Percentiles rank a stretch among this genome's conserved stretches.
Conservation (phyloP, 2,888 invertebrate genomes). For the Oscheius sp. region DNA sequence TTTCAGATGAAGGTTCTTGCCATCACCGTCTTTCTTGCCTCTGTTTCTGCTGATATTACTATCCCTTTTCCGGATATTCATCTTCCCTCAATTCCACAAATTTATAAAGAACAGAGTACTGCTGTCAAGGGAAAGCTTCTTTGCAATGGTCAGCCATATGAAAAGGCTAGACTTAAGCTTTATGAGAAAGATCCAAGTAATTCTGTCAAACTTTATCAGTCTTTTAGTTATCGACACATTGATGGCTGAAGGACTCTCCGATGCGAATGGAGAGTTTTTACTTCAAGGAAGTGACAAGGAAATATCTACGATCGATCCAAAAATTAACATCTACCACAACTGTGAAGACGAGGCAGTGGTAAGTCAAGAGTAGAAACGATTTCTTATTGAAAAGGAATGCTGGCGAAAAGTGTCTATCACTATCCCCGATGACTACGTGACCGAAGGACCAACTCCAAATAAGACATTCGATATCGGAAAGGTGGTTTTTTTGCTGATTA, state of each 20-base stretch:
- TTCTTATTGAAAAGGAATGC: slow-evolving; percentile 50
- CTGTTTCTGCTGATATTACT: slow-evolving; percentile 6
- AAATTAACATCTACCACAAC: slow-evolving; percentile 64
- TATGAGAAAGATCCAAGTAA: slow-evolving; percentile 62
- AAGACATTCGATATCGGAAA: slow-evolving; percentile 62
- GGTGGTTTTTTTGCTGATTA: too few species aligned
- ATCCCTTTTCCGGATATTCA: not conserved
- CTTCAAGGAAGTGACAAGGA: slow-evolving; percentile 54
- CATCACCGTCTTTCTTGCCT: not conserved
- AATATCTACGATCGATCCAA: slow-evolving; percentile 56
- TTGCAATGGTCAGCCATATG: slow-evolving; percentile 64
- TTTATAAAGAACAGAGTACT: slow-evolving; percentile 52
- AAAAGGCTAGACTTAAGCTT: slow-evolving; percentile 62
- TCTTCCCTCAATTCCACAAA: slow-evolving; percentile 12
- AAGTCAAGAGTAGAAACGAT: not conserved
- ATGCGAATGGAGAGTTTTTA: slow-evolving; percentile 55
- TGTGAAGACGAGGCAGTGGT: slow-evolving; percentile 59
- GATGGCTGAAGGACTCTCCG: slow-evolving; percentile 58
- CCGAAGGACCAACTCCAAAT: slow-evolving; percentile 51
- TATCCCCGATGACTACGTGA: slow-evolving; percentile 59
- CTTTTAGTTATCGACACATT: slow-evolving; percentile 57
- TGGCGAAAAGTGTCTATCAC: slow-evolving; percentile 61
- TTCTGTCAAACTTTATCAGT: not conserved
- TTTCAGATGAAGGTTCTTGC: slow-evolving; percentile 17
- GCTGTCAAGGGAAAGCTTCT: slow-evolving; percentile 62